phyloP scores from a whole-genome alignment of 1,140 invertebrate species.

The Coenobita brevimanus region DNA sequence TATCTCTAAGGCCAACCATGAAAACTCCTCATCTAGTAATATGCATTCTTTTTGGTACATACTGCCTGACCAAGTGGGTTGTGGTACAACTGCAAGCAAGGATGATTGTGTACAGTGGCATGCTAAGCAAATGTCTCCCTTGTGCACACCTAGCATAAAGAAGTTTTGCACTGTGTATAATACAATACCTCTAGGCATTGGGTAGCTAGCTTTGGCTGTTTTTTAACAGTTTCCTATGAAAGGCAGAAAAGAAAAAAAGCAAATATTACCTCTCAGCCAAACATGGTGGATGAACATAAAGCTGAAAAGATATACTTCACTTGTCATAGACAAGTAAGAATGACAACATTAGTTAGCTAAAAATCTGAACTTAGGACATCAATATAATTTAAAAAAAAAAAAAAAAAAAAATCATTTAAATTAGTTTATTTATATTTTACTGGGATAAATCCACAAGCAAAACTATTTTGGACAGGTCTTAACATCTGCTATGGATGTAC shows the following conservation, averaged over 20 bases:
- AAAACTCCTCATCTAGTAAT: no score
- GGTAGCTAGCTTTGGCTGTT: slow-evolving; percentile 72
- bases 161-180: slow-evolving; percentile 68
- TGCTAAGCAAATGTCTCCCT: slow-evolving; percentile 65
- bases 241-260: slow-evolving; percentile 71
- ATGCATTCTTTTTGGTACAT: no score
- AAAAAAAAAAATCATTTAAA: no score
- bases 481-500: no score
- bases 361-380: no score
- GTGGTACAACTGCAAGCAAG: slow-evolving; percentile 50
- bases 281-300: slow-evolving; percentile 49
- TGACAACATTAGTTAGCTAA: no score
- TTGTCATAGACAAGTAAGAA: slow-evolving; percentile 14
- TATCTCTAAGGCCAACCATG: no score
- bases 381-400: no score
- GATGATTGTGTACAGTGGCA: slow-evolving; percentile 61
- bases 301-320: slow-evolving; percentile 51
- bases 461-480: no score
- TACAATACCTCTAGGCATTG: slow-evolving; percentile 73
- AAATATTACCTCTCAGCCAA: slow-evolving; percentile 66
- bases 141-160: slow-evolving; percentile 66
- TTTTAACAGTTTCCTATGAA: slow-evolving; percentile 72
- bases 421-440: no score
- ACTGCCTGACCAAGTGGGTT: slow-evolving; percentile 47
- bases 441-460: no score